These are phyloP conservation scores for Mus musculus DNA, from an alignment of 2,113 vertebrate species.

Conservation along the genomic window DNA sequence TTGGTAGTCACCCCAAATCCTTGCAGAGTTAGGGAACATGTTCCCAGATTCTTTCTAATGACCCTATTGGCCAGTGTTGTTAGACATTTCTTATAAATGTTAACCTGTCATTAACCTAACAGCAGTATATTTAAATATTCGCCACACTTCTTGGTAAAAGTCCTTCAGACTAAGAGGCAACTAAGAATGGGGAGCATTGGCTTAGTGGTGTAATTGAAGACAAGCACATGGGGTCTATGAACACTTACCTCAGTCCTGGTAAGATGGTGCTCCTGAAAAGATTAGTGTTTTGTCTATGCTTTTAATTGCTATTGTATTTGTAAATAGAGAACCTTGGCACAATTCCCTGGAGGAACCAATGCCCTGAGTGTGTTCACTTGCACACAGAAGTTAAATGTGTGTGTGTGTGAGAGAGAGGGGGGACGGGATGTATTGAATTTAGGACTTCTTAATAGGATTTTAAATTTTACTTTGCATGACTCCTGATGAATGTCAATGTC, in stretches of 20 bases:
- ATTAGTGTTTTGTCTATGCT: constrained; percentile 25
- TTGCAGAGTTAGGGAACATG: background rate
- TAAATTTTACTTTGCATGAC: constrained; percentile 27
- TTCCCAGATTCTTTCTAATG: background rate
- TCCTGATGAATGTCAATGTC: background rate
- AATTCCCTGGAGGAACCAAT: constrained; percentile 59
- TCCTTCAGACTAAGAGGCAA: constrained; percentile 30
- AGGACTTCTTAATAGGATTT: constrained; percentile 20
- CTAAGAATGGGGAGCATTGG: constrained; percentile 27
- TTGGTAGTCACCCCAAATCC: background rate
- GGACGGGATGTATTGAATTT: background rate
- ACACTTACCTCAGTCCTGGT: constrained; percentile 50
- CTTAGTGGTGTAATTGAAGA: background rate
- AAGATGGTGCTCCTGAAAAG: constrained; percentile 26
- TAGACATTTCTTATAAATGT: constrained; percentile 4
- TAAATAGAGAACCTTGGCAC: constrained; percentile 55
- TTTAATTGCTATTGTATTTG: constrained; percentile 37
- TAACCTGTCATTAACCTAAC: constrained; percentile 50
- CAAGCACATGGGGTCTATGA: constrained; percentile 14
- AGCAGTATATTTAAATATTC: constrained; percentile 40
- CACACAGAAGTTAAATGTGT: constrained; percentile 34
- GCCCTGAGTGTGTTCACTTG: constrained; percentile 36
- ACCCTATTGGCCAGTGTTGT: background rate
- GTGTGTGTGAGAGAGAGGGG: background rate
- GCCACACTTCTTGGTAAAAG: background rate